Conservation (phyloP, 2,888 invertebrate genomes). For the Oscheius sp. region DNA sequence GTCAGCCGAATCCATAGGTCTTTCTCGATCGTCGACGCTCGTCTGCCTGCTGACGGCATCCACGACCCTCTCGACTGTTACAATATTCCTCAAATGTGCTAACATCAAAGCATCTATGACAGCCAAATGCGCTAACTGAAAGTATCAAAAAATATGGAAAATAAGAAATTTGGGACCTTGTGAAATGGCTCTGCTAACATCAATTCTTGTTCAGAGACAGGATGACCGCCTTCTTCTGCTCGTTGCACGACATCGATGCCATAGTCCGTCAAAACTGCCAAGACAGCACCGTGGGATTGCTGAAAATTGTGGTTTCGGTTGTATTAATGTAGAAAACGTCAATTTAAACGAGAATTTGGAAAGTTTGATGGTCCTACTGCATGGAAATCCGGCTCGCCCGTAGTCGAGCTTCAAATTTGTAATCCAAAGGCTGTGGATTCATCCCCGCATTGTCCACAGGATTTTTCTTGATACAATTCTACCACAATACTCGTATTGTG, state of each 20-base stretch:
- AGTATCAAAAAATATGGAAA: no score
- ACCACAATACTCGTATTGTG: no score
- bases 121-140: conserved; percentile 75
- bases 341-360: no score
- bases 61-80: conserved; percentile 74
- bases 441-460: no score
- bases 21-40: conserved; percentile 73
- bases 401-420: no score
- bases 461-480: no score
- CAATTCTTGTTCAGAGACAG: conserved; percentile 74
- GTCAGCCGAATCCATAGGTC: conserved; percentile 75
- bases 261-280: conserved; percentile 73
- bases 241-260: conserved; percentile 71
- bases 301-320: conserved; percentile 41
- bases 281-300: conserved; percentile 74
- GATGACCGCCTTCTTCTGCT: conserved; percentile 71
- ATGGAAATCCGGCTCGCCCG: no score
- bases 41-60: conserved; percentile 75
- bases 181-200: conserved; percentile 73
- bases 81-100: conserved; percentile 73
- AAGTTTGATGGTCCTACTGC: no score
- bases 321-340: no score
- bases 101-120: conserved; percentile 75
- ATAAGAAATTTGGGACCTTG: conserved; percentile 65
- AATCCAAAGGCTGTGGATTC: no score